A percentile compares a stretch with the other conserved stretches of the same genome.
Conservation (phyloP, 2,888 invertebrate species). For the Mythimna loreyi region DNA sequence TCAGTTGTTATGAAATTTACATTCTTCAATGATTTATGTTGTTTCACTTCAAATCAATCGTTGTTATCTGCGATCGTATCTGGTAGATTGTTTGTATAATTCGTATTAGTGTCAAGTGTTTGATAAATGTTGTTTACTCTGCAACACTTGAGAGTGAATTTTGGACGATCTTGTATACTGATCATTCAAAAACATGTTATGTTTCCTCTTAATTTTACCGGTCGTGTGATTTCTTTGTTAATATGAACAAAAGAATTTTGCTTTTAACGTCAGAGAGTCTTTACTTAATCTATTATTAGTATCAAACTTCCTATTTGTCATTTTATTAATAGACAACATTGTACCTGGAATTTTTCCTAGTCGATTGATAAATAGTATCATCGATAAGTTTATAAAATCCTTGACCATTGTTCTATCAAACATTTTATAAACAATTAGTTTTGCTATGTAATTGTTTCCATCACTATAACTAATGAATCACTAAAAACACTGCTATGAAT, state of each 20-base stretch:
- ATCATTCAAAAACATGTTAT: slow-evolving; percentile 38
- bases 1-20: slow-evolving; percentile 42
- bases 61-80: slow-evolving; percentile 54
- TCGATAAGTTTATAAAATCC: slow-evolving; percentile 33
- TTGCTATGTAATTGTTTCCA: slow-evolving; percentile 2
- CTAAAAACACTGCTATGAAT: not conserved
- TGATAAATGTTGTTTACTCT: slow-evolving; percentile 50
- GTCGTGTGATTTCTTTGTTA: slow-evolving; percentile 37
- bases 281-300: slow-evolving; percentile 21
- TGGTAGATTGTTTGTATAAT: slow-evolving; percentile 47
- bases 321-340: slow-evolving; percentile 8
- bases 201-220: slow-evolving; percentile 23
- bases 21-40: slow-evolving; percentile 48
- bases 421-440: not conserved
- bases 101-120: slow-evolving; percentile 56
- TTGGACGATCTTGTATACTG: slow-evolving; percentile 33
- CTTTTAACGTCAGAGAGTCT: slow-evolving; percentile 9
- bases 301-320: slow-evolving; percentile 10
- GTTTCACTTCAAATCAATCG: slow-evolving; percentile 46
- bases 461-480: slow-evolving; percentile 3
- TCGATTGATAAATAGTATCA: slow-evolving; percentile 15
- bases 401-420: slow-evolving; percentile 16
- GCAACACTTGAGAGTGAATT: slow-evolving; percentile 37
- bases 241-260: slow-evolving; percentile 34
- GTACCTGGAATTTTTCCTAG: slow-evolving; percentile 12